Evolutionary conservation across 2,797 vertebrate species (phyloP).

Genomic region (Microchirus variegatus): DNA sequence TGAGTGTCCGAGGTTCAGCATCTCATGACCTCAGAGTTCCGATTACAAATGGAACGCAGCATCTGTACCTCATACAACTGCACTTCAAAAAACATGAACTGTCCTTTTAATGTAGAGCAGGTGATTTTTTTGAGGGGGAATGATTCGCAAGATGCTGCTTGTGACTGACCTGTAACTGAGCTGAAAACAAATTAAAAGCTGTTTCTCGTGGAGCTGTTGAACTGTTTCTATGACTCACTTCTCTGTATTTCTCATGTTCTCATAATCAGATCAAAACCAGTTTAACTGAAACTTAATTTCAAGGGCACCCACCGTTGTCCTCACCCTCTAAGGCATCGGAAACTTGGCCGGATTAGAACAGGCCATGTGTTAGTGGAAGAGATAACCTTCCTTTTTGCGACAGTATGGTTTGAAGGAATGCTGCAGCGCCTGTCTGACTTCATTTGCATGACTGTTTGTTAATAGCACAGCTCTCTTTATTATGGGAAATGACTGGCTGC

Average conservation of each 20-base stretch:
- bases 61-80: too few species aligned
- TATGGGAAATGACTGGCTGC: slow-evolving; percentile 13
- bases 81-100: too few species aligned
- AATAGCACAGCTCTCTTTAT: slow-evolving; percentile 12
- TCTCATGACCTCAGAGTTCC: too few species aligned
- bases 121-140: not conserved
- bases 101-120: not conserved
- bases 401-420: slow-evolving; percentile 42
- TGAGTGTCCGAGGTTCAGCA: too few species aligned
- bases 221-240: not conserved
- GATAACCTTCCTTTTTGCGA: slow-evolving; percentile 18
- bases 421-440: slow-evolving; percentile 41
- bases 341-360: slow-evolving; percentile 3
- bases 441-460: too few species aligned
- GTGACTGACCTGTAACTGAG: slow-evolving; percentile 29
- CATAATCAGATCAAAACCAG: too few species aligned
- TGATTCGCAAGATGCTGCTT: slow-evolving; percentile 20
- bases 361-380: slow-evolving; percentile 6
- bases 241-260: too few species aligned
- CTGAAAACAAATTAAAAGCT: slow-evolving; percentile 19
- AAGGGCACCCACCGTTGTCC: not conserved
- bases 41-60: too few species aligned
- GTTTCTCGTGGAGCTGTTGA: slow-evolving; percentile 7
- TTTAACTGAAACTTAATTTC: slow-evolving; percentile 30
- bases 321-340: not conserved